Conservation (phyloP, 2,113 vertebrate genomes). For the Salvelinus fontinalis region DNA sequence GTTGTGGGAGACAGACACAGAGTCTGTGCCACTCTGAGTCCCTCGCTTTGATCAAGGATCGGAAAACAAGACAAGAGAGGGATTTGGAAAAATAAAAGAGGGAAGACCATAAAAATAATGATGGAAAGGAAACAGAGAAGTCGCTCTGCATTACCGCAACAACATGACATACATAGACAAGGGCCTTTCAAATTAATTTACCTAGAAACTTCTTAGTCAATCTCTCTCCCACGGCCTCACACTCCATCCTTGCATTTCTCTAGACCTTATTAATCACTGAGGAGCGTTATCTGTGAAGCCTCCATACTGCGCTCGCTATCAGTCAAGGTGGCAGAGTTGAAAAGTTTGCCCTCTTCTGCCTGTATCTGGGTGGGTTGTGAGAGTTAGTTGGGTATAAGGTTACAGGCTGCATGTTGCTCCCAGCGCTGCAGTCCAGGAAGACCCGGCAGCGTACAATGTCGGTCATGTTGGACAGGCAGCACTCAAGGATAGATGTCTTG, state of each 20-base stretch:
- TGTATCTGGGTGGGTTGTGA: constrained; percentile 8
- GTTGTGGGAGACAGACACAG: constrained; percentile 32
- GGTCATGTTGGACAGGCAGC: constrained; percentile 38
- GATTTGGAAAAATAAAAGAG: constrained; percentile 13
- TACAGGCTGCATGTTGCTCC: not conserved
- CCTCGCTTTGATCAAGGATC: constrained; percentile 29
- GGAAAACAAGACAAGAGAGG: constrained; percentile 43
- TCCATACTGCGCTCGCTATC: constrained; percentile 30
- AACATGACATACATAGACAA: constrained; percentile 17
- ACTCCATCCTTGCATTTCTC: constrained; percentile 9
- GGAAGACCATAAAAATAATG: constrained; percentile 9
- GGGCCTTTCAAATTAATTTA: constrained; percentile 15
- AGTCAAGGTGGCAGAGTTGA: constrained; percentile 34
- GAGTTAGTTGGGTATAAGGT: constrained; percentile 3
- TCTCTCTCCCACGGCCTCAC: constrained; percentile 16
- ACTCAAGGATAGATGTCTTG: constrained; percentile 37
- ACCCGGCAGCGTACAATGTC: not conserved
- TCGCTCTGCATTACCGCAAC: constrained; percentile 30
- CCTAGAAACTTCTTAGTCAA: not conserved
- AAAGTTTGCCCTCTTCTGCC: constrained; percentile 38
- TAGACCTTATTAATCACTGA: constrained; percentile 40
- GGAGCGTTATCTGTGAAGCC: constrained; percentile 23
- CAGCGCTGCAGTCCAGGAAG: not conserved
- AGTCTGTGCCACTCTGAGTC: constrained; percentile 34
- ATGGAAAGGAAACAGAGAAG: constrained; percentile 52